Conservation (phyloP, 2,888 invertebrate genomes). For the Ischnura elegans region DNA sequence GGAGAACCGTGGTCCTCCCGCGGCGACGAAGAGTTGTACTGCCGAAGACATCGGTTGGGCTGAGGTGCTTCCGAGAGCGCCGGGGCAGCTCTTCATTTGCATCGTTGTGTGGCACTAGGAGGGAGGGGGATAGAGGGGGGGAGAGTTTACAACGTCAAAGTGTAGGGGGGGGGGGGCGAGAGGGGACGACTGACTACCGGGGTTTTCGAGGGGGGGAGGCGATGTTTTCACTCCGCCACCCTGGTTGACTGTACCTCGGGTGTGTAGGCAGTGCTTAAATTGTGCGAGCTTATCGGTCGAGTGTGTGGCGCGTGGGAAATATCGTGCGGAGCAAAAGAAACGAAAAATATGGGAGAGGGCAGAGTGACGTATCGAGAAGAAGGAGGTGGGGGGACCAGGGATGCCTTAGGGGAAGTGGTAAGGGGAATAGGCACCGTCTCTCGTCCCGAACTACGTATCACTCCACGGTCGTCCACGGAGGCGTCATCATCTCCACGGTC, state of each 20-base stretch:
- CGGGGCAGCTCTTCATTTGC: conserved; percentile 53
- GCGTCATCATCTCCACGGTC: conserved; percentile 64
- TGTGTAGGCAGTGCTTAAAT: neutral
- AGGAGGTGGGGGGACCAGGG: neutral
- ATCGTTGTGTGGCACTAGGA: neutral
- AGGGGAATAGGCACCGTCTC: conserved; percentile 33
- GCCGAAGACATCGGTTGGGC: neutral
- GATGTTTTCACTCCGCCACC: conserved; percentile 35
- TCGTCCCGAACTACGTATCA: conserved; percentile 62
- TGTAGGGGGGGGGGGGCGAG: too few species aligned
- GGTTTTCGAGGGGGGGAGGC: conserved; percentile 7
- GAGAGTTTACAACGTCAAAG: neutral
- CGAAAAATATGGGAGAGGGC: neutral
- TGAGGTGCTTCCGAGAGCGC: conserved; percentile 40
- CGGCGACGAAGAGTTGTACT: conserved; percentile 3
- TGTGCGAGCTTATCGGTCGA: conserved; percentile 58
- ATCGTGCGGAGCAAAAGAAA: conserved; percentile 57
- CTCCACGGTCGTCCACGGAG: conserved; percentile 57
- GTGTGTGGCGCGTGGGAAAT: conserved; percentile 64
- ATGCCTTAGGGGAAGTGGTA: neutral
- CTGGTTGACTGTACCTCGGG: conserved; percentile 24
- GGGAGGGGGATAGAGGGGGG: conserved; percentile 17
- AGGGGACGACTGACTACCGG: neutral
- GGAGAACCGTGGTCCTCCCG: conserved; percentile 31
- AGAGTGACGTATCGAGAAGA: neutral